Evolutionary conservation across 2,113 vertebrate species (phyloP), one percentile per base, ranked within the genome.

Genomic region (Lycocorax pyrrhopterus): DNA sequence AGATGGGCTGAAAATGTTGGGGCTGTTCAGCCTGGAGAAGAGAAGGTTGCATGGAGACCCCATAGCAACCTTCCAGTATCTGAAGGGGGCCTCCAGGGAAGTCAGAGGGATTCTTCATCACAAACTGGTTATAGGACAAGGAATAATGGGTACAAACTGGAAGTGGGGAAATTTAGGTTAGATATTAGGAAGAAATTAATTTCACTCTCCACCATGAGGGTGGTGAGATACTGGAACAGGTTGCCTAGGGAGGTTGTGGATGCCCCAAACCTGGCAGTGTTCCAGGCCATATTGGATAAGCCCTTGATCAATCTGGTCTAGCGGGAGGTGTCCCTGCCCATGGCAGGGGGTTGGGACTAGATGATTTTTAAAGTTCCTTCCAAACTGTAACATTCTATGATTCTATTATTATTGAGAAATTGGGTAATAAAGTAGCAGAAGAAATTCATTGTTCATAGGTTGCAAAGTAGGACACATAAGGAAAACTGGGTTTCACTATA

Each of bases 1-100:
- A 41, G 35, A 35, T 2, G 3, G 30, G 7, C n/a, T 56, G 20
- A 63, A 53, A 41, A 12, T 35, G 3, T 26, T 30, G 49, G 20
- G 12, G 8, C 1, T 49, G 33, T 71, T 71, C n/a, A 79, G 21
- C 16, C 25, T 41, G 47, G 41, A 55, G 49, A 64, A 39, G 30
- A 41, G 13, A 35, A 21, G 20, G 30, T 55, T 71, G 16, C 0
- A 0, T 35, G 41, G 30, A 35, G n/a, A 8, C 17, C 25, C 41
- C n/a, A 35, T 10, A 49, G 30, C 6, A 63, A 26, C 13, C 26
- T 88, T n/a, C 6, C 35, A 43, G 74, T 35, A 23, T 22, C 67
- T 72, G 43, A 43, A 72, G 3, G 7, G 13, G 23, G 4, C 10
- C 19, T 49, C 4, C 30, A 64, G 26, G 49, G 30, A 79, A 64